Base-by-base conservation (phyloP, 2,888 invertebrate species). In the Coremacera marginata region DNA sequence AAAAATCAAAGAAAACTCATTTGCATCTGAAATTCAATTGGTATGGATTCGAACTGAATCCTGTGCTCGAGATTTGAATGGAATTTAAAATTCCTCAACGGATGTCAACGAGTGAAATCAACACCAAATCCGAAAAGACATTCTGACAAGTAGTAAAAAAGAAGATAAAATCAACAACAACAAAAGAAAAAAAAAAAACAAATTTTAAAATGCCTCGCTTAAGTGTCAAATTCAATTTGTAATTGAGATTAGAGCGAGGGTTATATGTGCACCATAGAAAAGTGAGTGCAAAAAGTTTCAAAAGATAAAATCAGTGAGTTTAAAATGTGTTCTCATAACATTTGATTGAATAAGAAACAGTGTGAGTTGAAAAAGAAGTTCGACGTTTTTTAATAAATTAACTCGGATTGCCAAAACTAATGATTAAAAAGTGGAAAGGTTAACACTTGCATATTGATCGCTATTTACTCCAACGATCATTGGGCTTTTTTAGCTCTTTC, bases 11-110 rank as follows among this genome's bases (percentile, higher is more conserved):
- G 80, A 80, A 82, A 78, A 75, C 78, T 71, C 78, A 86, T 88
- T 88, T 88, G 83, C 87, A 88, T 88, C 80, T 82, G 79, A 86
- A 87, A 88, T 87, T 87, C 82, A 87, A 88, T 88, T 88, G 84
- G 52, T 76, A 71, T 74, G 72, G 57, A 71, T 68, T 75, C 63
- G 51, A 75, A 75, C 74, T 76, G 73, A 70, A 62, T 60, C 49
- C 78, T 79, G 80, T 80, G 75, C 84, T 85, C 83, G 82, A 83
- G 84, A 82, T 83, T 81, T 84, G 83, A 84, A 84, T 84, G 84
- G 85, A 84, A 84, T 85, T 85, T 82, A 84, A 85, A 85, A 83
- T 84, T 85, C 77, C 80, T 57, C 70, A 82, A 80, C 85, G 84
- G 81, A 83, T 83, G 83, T 81, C 81, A 80, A 77, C 79, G 81